Conservation (phyloP, 2,113 vertebrate species). For the Passer montanus region DNA sequence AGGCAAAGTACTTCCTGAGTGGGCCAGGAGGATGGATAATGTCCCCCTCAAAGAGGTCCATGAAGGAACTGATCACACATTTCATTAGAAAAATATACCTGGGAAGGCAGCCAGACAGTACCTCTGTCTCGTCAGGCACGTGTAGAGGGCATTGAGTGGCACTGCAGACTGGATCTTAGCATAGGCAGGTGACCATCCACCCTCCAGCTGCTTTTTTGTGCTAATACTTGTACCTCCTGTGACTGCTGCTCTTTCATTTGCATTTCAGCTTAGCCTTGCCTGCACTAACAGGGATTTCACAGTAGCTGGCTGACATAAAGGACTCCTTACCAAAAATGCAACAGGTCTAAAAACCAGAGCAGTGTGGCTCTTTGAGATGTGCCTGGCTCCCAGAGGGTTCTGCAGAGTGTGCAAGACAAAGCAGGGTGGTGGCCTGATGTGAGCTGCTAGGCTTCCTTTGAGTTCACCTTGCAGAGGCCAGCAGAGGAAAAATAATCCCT, state of each 20-base stretch:
- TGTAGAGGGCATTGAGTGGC: accelerated
- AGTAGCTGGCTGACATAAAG: not conserved
- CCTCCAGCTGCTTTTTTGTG: not conserved
- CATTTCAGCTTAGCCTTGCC: not conserved
- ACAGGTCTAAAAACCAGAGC: not conserved
- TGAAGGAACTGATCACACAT: not conserved
- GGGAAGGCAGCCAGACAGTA: not conserved
- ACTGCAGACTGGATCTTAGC: not conserved
- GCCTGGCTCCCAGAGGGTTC: not conserved
- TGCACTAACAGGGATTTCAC: accelerated
- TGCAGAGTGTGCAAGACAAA: accelerated
- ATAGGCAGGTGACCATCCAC: not conserved
- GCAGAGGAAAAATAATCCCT: not conserved
- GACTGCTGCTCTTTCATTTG: not conserved
- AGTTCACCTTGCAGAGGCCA: not conserved
- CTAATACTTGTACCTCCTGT: not conserved
- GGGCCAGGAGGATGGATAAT: not conserved
- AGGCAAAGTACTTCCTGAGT: not conserved
- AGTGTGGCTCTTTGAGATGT: not conserved
- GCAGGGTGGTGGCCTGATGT: not conserved
- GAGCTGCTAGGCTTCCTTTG: not conserved
- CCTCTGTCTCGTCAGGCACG: not conserved
- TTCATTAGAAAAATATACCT: not conserved
- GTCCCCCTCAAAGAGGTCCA: not conserved
- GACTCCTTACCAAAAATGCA: not conserved